phyloP scores from a whole-genome alignment of 1,140 invertebrate genomes.

The Dryas iulia region DNA sequence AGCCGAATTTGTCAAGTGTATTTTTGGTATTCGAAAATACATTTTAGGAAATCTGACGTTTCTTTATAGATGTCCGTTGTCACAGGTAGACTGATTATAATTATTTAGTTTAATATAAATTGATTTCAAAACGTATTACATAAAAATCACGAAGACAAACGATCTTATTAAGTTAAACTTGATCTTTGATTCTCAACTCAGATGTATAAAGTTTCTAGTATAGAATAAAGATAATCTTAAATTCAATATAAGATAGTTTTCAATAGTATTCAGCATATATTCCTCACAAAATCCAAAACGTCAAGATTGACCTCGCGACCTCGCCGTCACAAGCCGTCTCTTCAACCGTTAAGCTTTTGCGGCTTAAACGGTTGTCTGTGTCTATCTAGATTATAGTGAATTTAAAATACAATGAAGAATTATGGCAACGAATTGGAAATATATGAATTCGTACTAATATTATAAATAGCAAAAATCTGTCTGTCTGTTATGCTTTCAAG shows the following conservation, averaged over 20 bases:
- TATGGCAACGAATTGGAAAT: neutral
- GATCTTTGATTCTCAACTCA: neutral
- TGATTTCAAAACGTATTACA: no score
- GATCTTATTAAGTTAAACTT: no score
- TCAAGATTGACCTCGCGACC: conserved; percentile 9
- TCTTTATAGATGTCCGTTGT: no score
- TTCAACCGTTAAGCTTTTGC: conserved; percentile 8
- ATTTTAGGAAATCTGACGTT: no score
- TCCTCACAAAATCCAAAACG: conserved; percentile 6
- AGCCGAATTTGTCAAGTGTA: no score
- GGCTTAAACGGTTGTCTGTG: conserved; percentile 2
- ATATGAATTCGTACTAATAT: neutral
- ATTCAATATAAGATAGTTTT: neutral
- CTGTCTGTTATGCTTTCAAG: no score
- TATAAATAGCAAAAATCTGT: no score
- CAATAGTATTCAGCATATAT: neutral
- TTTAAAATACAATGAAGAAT: neutral
- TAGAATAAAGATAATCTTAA: neutral
- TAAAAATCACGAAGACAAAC: no score
- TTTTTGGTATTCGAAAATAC: no score
- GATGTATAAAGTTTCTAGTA: neutral
- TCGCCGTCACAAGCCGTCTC: conserved; percentile 3
- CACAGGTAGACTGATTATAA: no score
- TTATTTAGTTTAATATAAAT: no score
- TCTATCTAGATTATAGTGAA: conserved; percentile 7